Evolutionary conservation across 2,888 invertebrate genomes (phyloP).

Genomic region (Hypomecis punctinalis): DNA sequence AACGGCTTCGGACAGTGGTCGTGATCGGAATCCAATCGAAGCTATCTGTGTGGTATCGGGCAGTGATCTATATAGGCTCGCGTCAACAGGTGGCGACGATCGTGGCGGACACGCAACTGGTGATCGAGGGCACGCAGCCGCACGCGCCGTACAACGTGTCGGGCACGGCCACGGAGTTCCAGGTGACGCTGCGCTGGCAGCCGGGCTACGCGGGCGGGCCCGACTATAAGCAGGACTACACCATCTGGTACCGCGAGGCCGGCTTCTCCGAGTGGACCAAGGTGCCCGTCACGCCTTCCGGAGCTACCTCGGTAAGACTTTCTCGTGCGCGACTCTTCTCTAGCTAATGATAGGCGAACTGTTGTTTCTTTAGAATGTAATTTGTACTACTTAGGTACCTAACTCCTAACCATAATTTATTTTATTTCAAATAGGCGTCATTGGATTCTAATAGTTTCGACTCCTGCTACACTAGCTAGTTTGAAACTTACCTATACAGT

Average conservation of each 20-base stretch:
- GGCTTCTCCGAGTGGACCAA: slow-evolving; percentile 96
- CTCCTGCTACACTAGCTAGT: no score
- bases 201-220: slow-evolving; percentile 98
- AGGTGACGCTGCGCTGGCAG: slow-evolving; percentile 96
- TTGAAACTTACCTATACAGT: no score
- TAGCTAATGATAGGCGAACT: background rate
- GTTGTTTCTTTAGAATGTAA: no score
- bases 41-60: slow-evolving; percentile 6
- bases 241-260: slow-evolving; percentile 96
- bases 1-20: slow-evolving; percentile 15
- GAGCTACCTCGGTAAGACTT: slow-evolving; percentile 87
- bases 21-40: slow-evolving; percentile 22
- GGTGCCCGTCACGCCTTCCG: slow-evolving; percentile 96
- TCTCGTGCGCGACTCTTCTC: background rate
- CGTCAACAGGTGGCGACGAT: slow-evolving; percentile 92
- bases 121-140: slow-evolving; percentile 97
- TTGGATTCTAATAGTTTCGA: no score
- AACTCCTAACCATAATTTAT: no score
- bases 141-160: slow-evolving; percentile 98
- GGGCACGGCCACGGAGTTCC: slow-evolving; percentile 94
- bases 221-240: slow-evolving; percentile 97
- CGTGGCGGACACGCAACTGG: slow-evolving; percentile 94
- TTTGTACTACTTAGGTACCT: no score
- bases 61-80: slow-evolving; percentile 13
- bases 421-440: no score